Evolutionary conservation across 2,113 vertebrate species (phyloP).

Genomic region (Anarhynchus alexandrinus): DNA sequence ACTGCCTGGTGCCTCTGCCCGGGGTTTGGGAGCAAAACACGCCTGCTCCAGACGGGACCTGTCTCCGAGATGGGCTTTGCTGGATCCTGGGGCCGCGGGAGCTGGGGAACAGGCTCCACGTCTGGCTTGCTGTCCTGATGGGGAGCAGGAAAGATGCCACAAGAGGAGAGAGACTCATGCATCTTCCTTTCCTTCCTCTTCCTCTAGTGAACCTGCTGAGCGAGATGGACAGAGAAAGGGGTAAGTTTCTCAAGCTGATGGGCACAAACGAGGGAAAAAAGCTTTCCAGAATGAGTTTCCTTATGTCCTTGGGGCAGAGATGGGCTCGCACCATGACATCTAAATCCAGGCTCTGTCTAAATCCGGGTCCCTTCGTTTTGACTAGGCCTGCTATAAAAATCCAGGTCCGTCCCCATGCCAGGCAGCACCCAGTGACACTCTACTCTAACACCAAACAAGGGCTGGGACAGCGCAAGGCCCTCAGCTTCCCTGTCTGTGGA

Average conservation of each 20-base stretch:
- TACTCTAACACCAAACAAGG: rapidly evolving
- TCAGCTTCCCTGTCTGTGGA: neutral
- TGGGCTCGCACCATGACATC: neutral
- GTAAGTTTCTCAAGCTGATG: neutral
- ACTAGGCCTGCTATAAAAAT: neutral
- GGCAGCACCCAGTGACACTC: neutral
- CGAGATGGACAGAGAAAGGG: neutral
- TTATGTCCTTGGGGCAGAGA: neutral
- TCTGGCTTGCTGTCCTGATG: neutral
- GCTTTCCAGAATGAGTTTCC: neutral
- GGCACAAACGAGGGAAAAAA: neutral
- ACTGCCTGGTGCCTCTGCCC: neutral
- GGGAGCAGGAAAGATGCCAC: neutral
- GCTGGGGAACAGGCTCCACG: neutral
- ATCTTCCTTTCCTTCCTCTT: neutral
- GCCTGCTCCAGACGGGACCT: rapidly evolving
- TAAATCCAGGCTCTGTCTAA: neutral
- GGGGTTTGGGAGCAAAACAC: neutral
- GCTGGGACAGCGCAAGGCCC: neutral
- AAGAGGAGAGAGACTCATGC: neutral
- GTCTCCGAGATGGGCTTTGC: rapidly evolving
- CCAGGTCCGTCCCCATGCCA: neutral
- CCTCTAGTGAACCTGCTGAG: neutral
- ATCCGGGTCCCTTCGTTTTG: neutral
- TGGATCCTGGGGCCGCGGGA: neutral